Percentiles rank a stretch among this genome's conserved stretches.
Conservation (phyloP, 2,113 vertebrate species). For the Lonchura striata region DNA sequence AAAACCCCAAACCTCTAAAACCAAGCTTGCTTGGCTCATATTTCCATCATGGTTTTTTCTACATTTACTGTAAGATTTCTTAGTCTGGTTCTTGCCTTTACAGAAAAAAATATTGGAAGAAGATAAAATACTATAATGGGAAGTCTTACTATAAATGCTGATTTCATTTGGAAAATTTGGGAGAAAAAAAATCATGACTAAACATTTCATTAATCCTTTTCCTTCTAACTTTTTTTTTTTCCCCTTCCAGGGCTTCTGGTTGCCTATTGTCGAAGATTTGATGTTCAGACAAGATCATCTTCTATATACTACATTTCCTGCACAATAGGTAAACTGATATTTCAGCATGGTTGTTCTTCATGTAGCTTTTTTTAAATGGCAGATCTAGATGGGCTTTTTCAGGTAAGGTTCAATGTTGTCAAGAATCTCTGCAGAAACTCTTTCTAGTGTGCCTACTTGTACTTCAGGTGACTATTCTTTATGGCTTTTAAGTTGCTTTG, state of each 20-base stretch:
- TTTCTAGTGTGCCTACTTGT: neutral
- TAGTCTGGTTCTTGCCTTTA: neutral
- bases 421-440: neutral
- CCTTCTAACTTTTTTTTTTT: neutral
- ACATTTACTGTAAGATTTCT: neutral
- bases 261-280: slow-evolving; percentile 95
- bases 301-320: slow-evolving; percentile 87
- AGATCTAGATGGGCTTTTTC: neutral
- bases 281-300: slow-evolving; percentile 84
- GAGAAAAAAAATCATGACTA: neutral
- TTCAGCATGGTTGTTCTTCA: neutral
- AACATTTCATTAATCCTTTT: neutral
- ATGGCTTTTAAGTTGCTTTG: neutral
- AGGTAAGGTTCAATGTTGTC: neutral
- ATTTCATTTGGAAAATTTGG: neutral
- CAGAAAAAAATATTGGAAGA: neutral
- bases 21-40: neutral
- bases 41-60: neutral
- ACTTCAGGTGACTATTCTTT: neutral
- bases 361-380: neutral
- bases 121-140: neutral
- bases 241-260: slow-evolving; percentile 84
- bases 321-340: slow-evolving; percentile 79
- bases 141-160: neutral
- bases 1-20: neutral